Percentiles rank a stretch among this genome's conserved stretches.
phyloP scores from a whole-genome alignment of 2,797 vertebrate species.

The Bucorvus abyssinicus region DNA sequence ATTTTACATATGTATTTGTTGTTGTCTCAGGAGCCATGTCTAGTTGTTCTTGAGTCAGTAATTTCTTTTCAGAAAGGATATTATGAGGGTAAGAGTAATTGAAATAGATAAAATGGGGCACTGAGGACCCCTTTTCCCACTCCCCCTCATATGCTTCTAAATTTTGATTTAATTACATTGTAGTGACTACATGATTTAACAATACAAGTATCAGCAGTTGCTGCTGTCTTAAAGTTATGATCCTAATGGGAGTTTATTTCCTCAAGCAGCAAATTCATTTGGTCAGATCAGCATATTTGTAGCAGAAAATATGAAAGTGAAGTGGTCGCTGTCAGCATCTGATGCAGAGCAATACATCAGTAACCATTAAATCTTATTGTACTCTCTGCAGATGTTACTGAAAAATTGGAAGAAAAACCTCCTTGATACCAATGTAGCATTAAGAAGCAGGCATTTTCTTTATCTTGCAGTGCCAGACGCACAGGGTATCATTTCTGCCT shows the following conservation, averaged over 20 bases:
- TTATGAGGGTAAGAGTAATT: neutral
- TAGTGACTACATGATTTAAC: neutral
- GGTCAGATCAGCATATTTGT: neutral
- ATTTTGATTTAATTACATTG: neutral
- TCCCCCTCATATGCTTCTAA: no score
- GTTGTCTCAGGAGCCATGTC: neutral
- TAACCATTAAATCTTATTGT: neutral
- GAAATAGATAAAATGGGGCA: neutral
- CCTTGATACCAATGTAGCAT: no score
- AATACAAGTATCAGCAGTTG: neutral
- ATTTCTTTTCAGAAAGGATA: neutral
- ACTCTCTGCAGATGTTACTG: neutral
- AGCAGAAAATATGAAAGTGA: neutral
- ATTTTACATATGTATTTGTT: neutral
- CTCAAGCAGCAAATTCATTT: neutral
- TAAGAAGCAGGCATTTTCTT: no score
- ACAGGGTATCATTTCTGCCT: no score
- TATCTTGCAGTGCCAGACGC: no score
- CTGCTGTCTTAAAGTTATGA: neutral
- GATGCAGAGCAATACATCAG: neutral
- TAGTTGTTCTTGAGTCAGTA: neutral
- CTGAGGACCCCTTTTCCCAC: neutral
- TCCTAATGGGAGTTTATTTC: neutral
- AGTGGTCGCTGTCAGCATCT: neutral
- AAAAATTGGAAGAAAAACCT: no score